phyloP scores from a whole-genome alignment of 2,797 vertebrate species.

The Galaxias olidus region DNA sequence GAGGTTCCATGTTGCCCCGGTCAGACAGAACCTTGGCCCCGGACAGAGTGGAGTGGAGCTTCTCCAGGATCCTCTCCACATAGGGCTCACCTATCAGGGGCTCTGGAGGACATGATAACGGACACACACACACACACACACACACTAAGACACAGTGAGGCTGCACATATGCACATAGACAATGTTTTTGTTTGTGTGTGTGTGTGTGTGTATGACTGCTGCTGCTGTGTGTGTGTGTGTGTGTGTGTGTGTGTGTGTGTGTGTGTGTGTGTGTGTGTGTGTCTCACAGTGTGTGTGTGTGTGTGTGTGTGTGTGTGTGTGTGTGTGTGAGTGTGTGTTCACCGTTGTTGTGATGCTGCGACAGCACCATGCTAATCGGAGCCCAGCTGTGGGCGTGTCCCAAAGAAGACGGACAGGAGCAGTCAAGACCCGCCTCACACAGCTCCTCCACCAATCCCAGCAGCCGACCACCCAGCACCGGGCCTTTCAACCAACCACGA shows the following conservation, averaged over 20 bases:
- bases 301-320: neutral
- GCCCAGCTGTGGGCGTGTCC: conserved; percentile 82
- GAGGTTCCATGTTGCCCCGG: conserved; percentile 84
- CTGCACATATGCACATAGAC: neutral
- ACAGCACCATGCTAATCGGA: conserved; percentile 89
- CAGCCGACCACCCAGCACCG: conserved; percentile 85
- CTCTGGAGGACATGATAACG: conserved; percentile 69
- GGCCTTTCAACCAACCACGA: conserved; percentile 88
- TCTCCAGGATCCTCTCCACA: conserved; percentile 88
- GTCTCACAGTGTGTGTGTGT: conserved; percentile 9
- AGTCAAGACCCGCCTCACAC: conserved; percentile 74
- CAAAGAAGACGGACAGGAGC: conserved; percentile 48
- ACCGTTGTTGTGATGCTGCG: conserved; percentile 87
- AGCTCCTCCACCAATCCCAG: conserved; percentile 82
- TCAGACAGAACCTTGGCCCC: conserved; percentile 88
- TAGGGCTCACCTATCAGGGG: conserved; percentile 87
- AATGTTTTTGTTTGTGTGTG: neutral
- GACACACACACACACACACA: conserved; percentile 12
- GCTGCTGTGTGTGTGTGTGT: neutral
- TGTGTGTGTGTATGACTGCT: neutral
- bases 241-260: neutral
- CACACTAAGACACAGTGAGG: neutral
- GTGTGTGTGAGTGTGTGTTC: conserved; percentile 33
- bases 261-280: neutral
- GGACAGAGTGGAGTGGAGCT: conserved; percentile 87